Evolutionary conservation across 2,797 vertebrate genomes (phyloP).

Genomic region (Argyrosomus regius): DNA sequence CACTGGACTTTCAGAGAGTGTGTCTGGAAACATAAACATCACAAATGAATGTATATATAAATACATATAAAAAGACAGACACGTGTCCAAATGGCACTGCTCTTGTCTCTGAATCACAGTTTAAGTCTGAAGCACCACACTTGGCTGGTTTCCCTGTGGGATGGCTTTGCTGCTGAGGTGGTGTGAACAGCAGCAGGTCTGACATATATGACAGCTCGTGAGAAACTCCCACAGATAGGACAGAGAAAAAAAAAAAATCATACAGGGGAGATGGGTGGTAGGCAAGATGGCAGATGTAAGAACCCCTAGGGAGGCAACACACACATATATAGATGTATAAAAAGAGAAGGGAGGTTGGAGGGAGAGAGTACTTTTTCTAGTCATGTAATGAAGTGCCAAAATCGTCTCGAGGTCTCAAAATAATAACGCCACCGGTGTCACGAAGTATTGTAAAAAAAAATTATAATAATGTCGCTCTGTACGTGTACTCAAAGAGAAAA

Average conservation of each 20-base stretch:
- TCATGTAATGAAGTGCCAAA: constrained; percentile 43
- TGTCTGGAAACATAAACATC: constrained; percentile 1
- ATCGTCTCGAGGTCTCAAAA: constrained; percentile 56
- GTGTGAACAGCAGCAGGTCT: constrained; percentile 58
- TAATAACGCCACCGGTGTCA: constrained; percentile 38
- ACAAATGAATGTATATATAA: neutral
- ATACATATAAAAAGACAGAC: constrained; percentile 10
- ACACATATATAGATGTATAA: constrained; percentile 25
- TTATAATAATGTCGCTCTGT: constrained; percentile 10
- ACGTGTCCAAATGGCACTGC: neutral
- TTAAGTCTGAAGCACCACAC: constrained; percentile 42
- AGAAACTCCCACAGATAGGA: constrained; percentile 49
- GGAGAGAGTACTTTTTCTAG: constrained; percentile 1
- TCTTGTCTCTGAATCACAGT: constrained; percentile 26
- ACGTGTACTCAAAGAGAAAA: neutral
- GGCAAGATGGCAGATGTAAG: constrained; percentile 28
- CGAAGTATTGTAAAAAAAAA: neutral
- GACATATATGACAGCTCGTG: constrained; percentile 57
- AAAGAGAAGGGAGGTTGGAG: neutral
- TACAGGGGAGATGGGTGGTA: constrained; percentile 5
- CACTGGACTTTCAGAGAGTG: neutral
- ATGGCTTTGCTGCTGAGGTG: constrained; percentile 37
- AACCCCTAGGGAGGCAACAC: constrained; percentile 1
- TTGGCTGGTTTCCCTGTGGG: constrained; percentile 37
- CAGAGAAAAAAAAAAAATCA: constrained; percentile 14